Percentiles rank a stretch among this genome's conserved stretches.
These are phyloP conservation scores for Eptatretus atami DNA, from an alignment of 2,797 vertebrate genomes.

Conservation along the genomic window DNA sequence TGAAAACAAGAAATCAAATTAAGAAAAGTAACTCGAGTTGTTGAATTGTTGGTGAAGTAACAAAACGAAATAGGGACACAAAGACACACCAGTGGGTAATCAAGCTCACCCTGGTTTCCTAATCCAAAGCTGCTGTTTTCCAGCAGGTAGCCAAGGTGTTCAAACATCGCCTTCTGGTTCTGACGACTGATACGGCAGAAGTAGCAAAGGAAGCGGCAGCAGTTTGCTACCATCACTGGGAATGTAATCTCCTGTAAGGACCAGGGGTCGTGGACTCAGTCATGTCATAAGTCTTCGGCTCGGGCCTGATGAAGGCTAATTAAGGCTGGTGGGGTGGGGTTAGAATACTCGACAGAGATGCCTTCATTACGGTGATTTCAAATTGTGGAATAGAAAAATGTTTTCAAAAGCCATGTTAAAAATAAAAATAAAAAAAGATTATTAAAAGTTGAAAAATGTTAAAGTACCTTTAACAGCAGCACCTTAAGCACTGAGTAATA, in stretches of 20 bases:
- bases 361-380: not conserved
- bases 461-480: not conserved
- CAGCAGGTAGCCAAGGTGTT: constrained; percentile 80
- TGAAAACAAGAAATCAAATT: no score
- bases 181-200: constrained; percentile 93
- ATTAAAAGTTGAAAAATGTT: no score
- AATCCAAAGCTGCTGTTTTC: constrained; percentile 89
- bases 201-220: constrained; percentile 88
- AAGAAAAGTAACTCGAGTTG: no score
- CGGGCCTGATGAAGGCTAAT: constrained; percentile 7
- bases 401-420: not conserved
- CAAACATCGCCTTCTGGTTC: constrained; percentile 98
- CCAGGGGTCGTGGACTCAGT: constrained; percentile 12
- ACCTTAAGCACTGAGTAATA: not conserved
- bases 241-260: constrained; percentile 49
- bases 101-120: constrained; percentile 17
- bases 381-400: not conserved
- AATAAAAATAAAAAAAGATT: not conserved
- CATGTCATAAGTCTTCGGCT: constrained; percentile 8
- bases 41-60: no score
- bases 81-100: no score
- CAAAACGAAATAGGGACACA: no score
- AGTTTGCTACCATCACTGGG: constrained; percentile 97
- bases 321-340: constrained; percentile 5
- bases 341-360: not conserved